Conservation (phyloP, 2,888 invertebrate genomes). For the Metallyticus violacea region DNA sequence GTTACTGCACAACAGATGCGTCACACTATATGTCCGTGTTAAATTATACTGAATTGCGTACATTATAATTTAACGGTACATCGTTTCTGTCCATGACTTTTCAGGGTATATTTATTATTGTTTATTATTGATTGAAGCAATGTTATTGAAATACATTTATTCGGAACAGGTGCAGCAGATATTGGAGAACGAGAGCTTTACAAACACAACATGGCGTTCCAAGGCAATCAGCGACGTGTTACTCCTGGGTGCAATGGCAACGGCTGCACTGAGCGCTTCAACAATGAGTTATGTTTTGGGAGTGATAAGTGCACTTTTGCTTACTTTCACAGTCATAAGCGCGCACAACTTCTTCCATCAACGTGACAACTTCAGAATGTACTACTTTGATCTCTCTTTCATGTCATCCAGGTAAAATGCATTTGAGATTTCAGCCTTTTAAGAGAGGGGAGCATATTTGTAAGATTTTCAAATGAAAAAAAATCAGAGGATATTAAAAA, state of each 20-base stretch:
- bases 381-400: constrained; percentile 67
- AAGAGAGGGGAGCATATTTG: too few relatives aligned
- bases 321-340: constrained; percentile 57
- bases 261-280: constrained; percentile 39
- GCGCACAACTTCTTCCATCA: constrained; percentile 78
- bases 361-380: constrained; percentile 74
- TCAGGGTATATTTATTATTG: too few relatives aligned
- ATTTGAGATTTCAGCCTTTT: too few relatives aligned
- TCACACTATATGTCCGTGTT: too few relatives aligned
- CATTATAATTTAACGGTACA: too few relatives aligned
- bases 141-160: too few relatives aligned
- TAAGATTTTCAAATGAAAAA: too few relatives aligned
- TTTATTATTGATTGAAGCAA: too few relatives aligned
- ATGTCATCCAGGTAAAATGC: constrained; percentile 62
- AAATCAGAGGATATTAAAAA: too few relatives aligned
- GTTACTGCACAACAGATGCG: too few relatives aligned
- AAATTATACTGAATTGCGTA: too few relatives aligned
- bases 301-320: constrained; percentile 53
- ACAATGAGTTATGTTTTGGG: constrained; percentile 41
- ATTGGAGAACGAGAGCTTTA: background rate
- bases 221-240: constrained; percentile 42
- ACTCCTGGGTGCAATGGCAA: constrained; percentile 44
- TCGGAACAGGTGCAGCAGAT: background rate
- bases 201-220: background rate
- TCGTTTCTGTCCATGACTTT: too few relatives aligned